Conservation (phyloP, 30 jellyfish, hydroid and myxozoan species). For the Cassiopea xamachana region DNA sequence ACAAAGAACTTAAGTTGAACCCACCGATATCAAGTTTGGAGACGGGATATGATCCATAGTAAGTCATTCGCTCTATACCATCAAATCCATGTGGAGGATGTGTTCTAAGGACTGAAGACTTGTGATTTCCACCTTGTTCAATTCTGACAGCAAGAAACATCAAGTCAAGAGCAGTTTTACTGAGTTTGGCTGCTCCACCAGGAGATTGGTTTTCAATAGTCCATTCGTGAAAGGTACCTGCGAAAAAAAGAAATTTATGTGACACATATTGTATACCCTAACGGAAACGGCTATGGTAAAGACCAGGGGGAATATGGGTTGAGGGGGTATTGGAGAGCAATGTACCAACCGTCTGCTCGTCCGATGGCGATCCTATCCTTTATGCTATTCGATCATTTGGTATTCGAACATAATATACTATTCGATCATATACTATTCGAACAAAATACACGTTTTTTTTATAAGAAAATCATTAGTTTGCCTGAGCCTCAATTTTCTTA, state of each 20-base stretch:
- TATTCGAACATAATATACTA: too few species aligned
- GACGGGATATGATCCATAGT: conserved; percentile 91
- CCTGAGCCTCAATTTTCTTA: too few species aligned
- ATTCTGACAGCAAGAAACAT: conserved; percentile 81
- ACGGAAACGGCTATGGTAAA: too few species aligned
- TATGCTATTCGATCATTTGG: too few species aligned
- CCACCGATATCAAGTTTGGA: conserved; percentile 85
- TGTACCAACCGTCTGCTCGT: too few species aligned
- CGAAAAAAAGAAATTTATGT: not conserved
- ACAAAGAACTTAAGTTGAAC: not conserved
- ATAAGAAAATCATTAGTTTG: too few species aligned
- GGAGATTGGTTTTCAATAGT: conserved; percentile 99
- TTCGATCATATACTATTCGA: too few species aligned
- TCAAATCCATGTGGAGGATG: conserved; percentile 97
- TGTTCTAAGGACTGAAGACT: conserved; percentile 88
- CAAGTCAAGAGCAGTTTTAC: conserved; percentile 95
- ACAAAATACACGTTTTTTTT: too few species aligned
- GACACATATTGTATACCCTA: not conserved
- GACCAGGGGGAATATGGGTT: too few species aligned
- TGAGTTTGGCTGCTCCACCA: conserved; percentile 97
- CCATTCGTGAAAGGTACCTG: conserved; percentile 99
- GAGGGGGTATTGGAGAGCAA: too few species aligned
- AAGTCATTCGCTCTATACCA: conserved; percentile 77
- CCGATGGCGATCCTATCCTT: too few species aligned
- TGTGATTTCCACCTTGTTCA: conserved; percentile 49